Conservation (phyloP, 2,888 invertebrate species). For the Leptopilina myrica region DNA sequence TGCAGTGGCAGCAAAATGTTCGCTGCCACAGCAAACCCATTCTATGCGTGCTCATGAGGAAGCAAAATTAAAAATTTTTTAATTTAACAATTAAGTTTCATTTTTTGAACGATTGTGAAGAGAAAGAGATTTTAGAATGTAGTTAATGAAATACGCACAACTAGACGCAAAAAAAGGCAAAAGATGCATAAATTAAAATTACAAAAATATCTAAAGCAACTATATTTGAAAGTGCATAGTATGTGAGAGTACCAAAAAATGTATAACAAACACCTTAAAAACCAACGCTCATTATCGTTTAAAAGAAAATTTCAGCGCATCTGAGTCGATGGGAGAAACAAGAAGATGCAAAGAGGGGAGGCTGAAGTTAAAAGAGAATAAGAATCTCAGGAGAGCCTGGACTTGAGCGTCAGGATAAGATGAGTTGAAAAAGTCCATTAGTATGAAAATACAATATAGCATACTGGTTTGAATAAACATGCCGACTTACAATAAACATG, state of each 20-base stretch:
- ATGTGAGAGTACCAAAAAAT: slow-evolving; percentile 17
- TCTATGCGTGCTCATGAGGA: too few relatives aligned
- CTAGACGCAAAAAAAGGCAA: too few relatives aligned
- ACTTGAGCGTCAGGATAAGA: slow-evolving; percentile 26
- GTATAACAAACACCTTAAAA: slow-evolving; percentile 12
- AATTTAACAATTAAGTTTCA: too few relatives aligned
- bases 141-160: too few relatives aligned
- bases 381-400: slow-evolving; percentile 11
- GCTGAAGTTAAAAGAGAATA: background rate
- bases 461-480: slow-evolving; percentile 69
- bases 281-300: slow-evolving; percentile 32
- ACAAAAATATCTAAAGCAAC: too few relatives aligned
- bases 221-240: background rate
- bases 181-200: too few relatives aligned
- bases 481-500: slow-evolving; percentile 40
- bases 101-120: too few relatives aligned
- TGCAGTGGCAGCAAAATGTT: too few relatives aligned
- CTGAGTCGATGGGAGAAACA: background rate
- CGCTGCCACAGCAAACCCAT: too few relatives aligned
- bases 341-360: background rate
- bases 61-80: too few relatives aligned
- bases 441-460: slow-evolving; percentile 72
- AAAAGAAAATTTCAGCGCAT: slow-evolving; percentile 10
- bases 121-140: too few relatives aligned
- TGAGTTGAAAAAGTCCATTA: slow-evolving; percentile 70